phyloP scores from a whole-genome alignment of 2,113 vertebrate species.

The Ctenomys sociabilis region DNA sequence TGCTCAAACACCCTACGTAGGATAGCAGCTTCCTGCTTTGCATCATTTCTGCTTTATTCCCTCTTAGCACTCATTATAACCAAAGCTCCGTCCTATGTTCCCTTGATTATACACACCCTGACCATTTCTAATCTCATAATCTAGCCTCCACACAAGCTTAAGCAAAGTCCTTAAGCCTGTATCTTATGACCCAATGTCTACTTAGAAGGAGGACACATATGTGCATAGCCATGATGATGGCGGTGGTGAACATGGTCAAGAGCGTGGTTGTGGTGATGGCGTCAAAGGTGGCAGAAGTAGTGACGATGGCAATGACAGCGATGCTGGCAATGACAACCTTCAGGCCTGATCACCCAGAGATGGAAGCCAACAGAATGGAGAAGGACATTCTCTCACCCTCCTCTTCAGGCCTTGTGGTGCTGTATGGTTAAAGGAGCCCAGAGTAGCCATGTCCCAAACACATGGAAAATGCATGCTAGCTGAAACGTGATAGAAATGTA shows the following conservation, averaged over 20 bases:
- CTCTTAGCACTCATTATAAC: background rate
- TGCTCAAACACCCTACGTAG: background rate
- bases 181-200: background rate
- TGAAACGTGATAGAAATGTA: background rate
- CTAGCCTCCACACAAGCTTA: background rate
- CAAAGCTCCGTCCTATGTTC: background rate
- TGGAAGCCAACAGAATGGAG: background rate
- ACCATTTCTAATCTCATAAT: background rate
- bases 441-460: background rate
- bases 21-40: background rate
- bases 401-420: background rate
- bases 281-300: background rate
- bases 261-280: too few species aligned
- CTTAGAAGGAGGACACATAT: too few species aligned
- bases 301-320: background rate
- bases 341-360: background rate
- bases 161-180: background rate
- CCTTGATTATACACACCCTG: background rate
- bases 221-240: too few species aligned
- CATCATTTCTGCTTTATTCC: background rate
- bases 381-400: background rate
- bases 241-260: background rate
- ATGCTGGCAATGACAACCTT: too few species aligned
- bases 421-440: background rate
- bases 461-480: background rate